Evolutionary conservation across 2,888 invertebrate genomes (phyloP).

Genomic region (Orthosia incerta): DNA sequence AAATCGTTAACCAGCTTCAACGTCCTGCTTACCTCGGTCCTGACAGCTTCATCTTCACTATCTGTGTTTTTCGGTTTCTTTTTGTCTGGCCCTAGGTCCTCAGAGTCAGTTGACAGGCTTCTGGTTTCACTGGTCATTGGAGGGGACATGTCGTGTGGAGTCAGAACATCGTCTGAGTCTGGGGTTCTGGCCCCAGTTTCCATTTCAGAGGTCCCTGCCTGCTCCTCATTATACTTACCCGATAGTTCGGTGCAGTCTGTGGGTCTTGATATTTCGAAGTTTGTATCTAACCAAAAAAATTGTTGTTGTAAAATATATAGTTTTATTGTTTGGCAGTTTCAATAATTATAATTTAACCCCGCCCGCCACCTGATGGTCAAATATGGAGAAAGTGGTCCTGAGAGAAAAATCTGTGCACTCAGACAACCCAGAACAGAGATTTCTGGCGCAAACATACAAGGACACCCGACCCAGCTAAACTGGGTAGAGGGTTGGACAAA

Average conservation of each 20-base stretch:
- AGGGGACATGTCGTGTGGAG: neutral
- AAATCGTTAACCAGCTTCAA: neutral
- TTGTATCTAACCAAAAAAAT: slow-evolving; percentile 9
- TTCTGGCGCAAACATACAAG: too few species aligned
- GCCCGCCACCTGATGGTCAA: too few species aligned
- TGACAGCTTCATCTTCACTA: neutral
- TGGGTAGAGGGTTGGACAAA: too few species aligned
- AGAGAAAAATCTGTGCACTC: too few species aligned
- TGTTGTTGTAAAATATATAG: neutral
- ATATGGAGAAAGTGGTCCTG: too few species aligned
- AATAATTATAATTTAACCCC: neutral
- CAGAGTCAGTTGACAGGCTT: neutral
- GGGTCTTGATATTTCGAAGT: slow-evolving; percentile 2
- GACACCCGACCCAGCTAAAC: too few species aligned
- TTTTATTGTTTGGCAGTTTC: neutral
- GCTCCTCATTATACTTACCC: slow-evolving; percentile 1
- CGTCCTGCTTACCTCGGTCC: neutral
- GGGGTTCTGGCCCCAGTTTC: neutral
- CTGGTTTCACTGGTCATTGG: neutral
- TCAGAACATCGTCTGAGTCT: neutral
- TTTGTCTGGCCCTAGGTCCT: slow-evolving; percentile 8
- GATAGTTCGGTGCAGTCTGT: neutral
- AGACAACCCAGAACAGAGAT: too few species aligned
- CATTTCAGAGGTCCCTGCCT: neutral
- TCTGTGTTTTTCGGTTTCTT: neutral